Conservation (phyloP, 2,113 vertebrate species). For the Oncorhynchus nerka region DNA sequence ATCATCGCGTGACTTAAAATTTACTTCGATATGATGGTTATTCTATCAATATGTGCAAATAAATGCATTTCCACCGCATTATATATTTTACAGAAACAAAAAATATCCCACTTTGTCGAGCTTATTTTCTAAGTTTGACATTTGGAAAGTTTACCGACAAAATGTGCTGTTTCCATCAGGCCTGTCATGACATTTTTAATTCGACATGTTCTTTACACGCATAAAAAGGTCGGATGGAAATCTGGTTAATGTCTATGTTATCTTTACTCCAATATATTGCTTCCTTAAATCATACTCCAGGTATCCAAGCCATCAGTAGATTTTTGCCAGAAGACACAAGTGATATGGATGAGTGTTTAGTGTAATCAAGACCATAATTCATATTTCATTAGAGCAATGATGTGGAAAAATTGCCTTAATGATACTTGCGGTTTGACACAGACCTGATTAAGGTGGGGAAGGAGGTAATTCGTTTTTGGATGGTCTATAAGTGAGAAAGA, state of each 20-base stretch:
- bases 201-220: too few species aligned
- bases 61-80: too few species aligned
- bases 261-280: background rate
- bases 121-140: too few species aligned
- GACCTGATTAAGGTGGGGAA: conserved; percentile 40
- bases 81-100: too few species aligned
- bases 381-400: conserved; percentile 62
- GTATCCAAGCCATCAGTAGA: conserved; percentile 15
- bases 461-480: conserved; percentile 44
- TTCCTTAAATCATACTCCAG: background rate
- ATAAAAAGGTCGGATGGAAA: too few species aligned
- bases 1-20: too few species aligned
- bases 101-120: too few species aligned
- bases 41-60: too few species aligned
- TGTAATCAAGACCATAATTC: conserved; percentile 48
- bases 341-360: conserved; percentile 50
- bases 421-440: conserved; percentile 30
- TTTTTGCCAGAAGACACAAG: conserved; percentile 12
- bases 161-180: too few species aligned
- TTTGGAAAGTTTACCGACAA: too few species aligned
- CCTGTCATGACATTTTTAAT: too few species aligned
- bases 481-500: conserved; percentile 22
- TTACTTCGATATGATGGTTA: too few species aligned
- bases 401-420: conserved; percentile 51
- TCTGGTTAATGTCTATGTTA: background rate